phyloP scores from a whole-genome alignment of 2,888 invertebrate genomes.

The Phaedon cochleariae region DNA sequence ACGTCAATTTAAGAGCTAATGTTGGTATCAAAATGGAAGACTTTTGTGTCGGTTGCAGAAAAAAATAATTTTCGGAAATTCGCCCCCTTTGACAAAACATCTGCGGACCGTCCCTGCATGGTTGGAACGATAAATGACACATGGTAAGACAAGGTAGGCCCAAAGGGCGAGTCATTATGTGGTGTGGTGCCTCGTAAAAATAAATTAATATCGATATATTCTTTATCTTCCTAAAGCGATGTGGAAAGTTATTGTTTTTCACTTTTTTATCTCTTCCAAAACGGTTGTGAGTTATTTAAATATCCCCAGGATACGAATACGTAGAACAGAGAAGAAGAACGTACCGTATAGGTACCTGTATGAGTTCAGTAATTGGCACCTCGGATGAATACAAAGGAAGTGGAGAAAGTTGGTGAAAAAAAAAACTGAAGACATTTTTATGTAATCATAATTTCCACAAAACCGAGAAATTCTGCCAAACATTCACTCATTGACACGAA shows the following conservation, averaged over 20 bases:
- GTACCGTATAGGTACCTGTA: background rate
- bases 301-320: background rate
- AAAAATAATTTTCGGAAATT: no score
- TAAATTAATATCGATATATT: constrained; percentile 9
- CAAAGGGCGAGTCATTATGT: constrained; percentile 1
- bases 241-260: background rate
- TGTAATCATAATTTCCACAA: no score
- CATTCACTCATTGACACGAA: no score
- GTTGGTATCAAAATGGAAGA: no score
- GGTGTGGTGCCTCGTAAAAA: constrained; percentile 14
- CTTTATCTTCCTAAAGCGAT: background rate
- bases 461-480: no score
- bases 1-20: no score
- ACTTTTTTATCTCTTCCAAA: background rate
- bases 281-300: background rate
- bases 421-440: background rate
- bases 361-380: background rate
- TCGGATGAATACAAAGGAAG: background rate
- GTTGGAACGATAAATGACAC: background rate
- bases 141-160: background rate
- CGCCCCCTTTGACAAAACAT: background rate
- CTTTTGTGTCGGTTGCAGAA: no score
- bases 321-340: background rate
- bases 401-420: background rate
- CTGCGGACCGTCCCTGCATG: background rate